Base-by-base conservation (phyloP, 35 echinoderm and acorn worm species). In the Strongylocentrotus purpuratus region DNA sequence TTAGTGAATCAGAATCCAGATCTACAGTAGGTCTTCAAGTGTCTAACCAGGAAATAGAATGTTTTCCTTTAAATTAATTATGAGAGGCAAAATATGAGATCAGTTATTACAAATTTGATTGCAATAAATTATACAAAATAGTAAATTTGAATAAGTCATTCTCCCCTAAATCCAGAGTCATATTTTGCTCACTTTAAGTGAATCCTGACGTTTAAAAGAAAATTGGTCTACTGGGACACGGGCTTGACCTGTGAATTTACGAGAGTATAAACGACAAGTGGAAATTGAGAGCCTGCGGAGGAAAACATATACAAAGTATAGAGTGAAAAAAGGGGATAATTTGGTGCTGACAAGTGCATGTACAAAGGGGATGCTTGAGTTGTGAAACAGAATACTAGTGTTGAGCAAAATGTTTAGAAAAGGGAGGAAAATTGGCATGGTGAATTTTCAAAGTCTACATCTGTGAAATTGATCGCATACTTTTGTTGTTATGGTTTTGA, bases 321-420 rank as follows among this genome's bases (percentile, higher is more conserved):
- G 65, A 78, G 28, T 15, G 65, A 28, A n/a, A n/a, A 78, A n/a
- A 78, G 22, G 22, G 22, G 22, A 78, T 78, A 78, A 78, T 78
- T 78, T 78, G 28, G 65, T 78, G 65, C 4, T 78, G 65, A 78
- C 22, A 78, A 78, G 65, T 78, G 65, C 22, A 78, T 78, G 65
- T 78, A 78, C 65, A 78, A n/a, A n/a, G 28, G 28, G 18, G 65
- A 78, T 78, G 65, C 22, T 78, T n/a, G 65, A 55, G 65, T 78
- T 89, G 87, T 89, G 87, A 89, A 89, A 89, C 45, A 89, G 15
- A 89, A 89, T 89, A 89, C 32, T 4, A 46, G 87, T 28, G 87
- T 89, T 89, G 87, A 89, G 45, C 45, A 89, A 89, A 33, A 89
- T 89, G 87, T 89, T 89, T 89, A 89, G 87, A 89, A 46, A n/a